phyloP scores from a whole-genome alignment of 2,888 invertebrate species.

The Limenitis arthemis region DNA sequence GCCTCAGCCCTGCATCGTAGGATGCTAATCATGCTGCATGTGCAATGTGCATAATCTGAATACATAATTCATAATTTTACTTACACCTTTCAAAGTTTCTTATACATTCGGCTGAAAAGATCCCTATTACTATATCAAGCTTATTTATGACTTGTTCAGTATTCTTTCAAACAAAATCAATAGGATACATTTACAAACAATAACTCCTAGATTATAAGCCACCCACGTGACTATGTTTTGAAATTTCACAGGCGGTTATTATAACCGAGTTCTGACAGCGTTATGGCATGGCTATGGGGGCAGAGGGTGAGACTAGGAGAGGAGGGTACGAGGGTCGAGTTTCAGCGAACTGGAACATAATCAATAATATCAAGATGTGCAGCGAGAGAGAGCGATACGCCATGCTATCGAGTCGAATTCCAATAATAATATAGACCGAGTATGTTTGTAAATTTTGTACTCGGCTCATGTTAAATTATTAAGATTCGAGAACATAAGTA shows the following conservation, averaged over 20 bases:
- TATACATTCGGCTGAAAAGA: too few species aligned
- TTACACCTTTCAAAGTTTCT: too few species aligned
- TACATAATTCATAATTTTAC: too few species aligned
- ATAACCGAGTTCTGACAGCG: slow-evolving; percentile 15
- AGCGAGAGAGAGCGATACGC: slow-evolving; percentile 5
- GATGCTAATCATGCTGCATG: slow-evolving; percentile 12
- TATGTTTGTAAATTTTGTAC: too few species aligned
- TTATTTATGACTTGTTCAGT: too few species aligned
- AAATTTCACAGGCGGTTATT: slow-evolving; percentile 30
- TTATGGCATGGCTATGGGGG: slow-evolving; percentile 4
- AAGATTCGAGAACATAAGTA: too few species aligned
- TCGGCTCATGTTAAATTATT: too few species aligned
- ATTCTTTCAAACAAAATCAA: neutral
- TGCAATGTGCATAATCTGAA: neutral
- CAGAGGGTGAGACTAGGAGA: slow-evolving; percentile 19
- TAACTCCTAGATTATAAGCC: neutral
- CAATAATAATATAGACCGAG: too few species aligned
- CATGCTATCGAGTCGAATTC: neutral
- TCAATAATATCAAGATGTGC: slow-evolving; percentile 43
- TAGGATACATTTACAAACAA: neutral
- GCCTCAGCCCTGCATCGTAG: slow-evolving; percentile 18
- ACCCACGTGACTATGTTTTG: slow-evolving; percentile 31
- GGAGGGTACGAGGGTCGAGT: slow-evolving; percentile 27
- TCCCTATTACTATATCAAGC: too few species aligned
- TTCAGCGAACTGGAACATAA: slow-evolving; percentile 39